phyloP scores from a whole-genome alignment of 64 coral and sea anemone genomes.

The Pocillopora damicornis region DNA sequence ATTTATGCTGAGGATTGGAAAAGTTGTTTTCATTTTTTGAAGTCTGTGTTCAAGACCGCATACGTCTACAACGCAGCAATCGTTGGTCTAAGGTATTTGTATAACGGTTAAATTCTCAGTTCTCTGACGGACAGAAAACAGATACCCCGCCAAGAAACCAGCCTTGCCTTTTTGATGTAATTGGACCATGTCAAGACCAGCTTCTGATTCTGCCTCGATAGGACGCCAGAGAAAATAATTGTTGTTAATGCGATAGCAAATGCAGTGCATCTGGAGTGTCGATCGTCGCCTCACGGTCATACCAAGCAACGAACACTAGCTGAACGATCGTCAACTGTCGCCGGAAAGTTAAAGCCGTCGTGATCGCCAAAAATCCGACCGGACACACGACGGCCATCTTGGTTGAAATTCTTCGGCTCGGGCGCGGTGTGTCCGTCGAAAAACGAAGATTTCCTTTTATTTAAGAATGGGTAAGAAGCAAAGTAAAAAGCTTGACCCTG shows the following conservation, averaged over 20 bases:
- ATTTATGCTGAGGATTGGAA: slow-evolving; percentile 23
- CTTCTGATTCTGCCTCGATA: slow-evolving; percentile 28
- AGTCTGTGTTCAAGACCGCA: background rate
- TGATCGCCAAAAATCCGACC: background rate
- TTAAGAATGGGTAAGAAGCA: slow-evolving; percentile 93
- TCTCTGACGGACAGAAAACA: background rate
- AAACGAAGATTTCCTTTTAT: background rate
- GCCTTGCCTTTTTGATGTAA: slow-evolving; percentile 22
- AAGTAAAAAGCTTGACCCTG: slow-evolving; percentile 88
- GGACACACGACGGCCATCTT: background rate
- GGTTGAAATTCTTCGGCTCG: background rate
- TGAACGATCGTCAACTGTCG: no score
- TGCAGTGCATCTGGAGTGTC: slow-evolving; percentile 12
- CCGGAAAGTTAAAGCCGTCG: background rate
- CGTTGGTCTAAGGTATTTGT: background rate
- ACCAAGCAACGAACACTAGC: background rate
- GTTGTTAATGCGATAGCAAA: slow-evolving; percentile 43
- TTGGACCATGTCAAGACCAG: slow-evolving; percentile 1
- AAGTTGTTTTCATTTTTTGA: background rate
- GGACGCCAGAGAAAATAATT: slow-evolving; percentile 28
- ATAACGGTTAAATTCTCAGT: slow-evolving; percentile 5
- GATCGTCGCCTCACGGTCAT: background rate
- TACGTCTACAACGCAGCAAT: background rate
- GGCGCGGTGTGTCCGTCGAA: background rate
- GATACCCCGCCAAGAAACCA: background rate